A percentile compares a stretch with the other conserved stretches of the same genome.
Evolutionary conservation across 2,113 vertebrate species (phyloP).

Genomic region (Sigmodon hispidus): DNA sequence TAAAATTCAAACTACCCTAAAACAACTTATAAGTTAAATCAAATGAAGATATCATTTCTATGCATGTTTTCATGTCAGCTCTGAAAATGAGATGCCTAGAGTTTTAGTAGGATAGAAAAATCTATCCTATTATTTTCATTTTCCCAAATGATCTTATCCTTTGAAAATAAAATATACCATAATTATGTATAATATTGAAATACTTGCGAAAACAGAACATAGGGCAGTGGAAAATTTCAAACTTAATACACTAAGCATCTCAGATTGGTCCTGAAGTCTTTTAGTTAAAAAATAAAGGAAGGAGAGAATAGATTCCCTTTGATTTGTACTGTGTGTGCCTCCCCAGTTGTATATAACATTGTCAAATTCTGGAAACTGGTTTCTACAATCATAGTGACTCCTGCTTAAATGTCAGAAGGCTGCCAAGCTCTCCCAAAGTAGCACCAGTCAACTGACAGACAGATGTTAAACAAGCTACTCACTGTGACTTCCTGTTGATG

Average conservation of each 20-base stretch:
- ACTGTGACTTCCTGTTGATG: neutral
- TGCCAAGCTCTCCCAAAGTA: neutral
- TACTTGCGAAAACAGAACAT: neutral
- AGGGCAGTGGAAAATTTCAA: constrained; percentile 22
- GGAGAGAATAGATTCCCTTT: neutral
- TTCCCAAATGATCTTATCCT: neutral
- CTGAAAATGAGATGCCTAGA: constrained; percentile 45
- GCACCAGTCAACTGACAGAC: constrained; percentile 11
- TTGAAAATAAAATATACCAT: constrained; percentile 48
- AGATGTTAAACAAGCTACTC: constrained; percentile 64
- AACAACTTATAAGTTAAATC: constrained; percentile 48
- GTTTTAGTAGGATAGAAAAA: neutral
- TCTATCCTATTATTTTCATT: neutral
- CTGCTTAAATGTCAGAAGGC: neutral
- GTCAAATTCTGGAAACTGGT: constrained; percentile 35
- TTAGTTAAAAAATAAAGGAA: neutral
- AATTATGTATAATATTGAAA: neutral
- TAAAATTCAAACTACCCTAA: constrained; percentile 27
- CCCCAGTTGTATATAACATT: neutral
- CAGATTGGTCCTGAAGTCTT: neutral
- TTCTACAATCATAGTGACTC: constrained; percentile 13
- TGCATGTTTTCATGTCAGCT: neutral
- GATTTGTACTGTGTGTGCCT: neutral
- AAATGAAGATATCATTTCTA: constrained; percentile 55
- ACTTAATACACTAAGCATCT: neutral